Conservation (phyloP, 2,888 invertebrate species). For the Colletes collaris region DNA sequence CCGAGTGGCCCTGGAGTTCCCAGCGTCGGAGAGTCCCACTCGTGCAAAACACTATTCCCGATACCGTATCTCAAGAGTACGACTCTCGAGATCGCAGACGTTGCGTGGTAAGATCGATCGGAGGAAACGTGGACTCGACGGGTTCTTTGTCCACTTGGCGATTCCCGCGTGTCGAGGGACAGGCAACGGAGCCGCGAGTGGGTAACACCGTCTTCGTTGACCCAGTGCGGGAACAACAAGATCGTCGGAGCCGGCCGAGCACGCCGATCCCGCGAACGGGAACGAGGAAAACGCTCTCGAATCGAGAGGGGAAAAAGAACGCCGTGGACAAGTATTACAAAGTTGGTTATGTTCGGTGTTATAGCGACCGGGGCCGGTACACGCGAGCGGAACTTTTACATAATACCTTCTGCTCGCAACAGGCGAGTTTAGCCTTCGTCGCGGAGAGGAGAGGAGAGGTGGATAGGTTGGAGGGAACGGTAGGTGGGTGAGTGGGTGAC, state of each 20-base stretch:
- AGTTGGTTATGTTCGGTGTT: slow-evolving; percentile 42
- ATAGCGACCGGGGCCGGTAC: slow-evolving; percentile 25
- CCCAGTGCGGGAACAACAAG: neutral
- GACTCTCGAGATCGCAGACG: too few species aligned
- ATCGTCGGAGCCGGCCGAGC: neutral
- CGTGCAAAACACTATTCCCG: too few species aligned
- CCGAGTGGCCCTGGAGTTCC: too few species aligned
- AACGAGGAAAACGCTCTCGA: neutral
- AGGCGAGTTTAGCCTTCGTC: slow-evolving; percentile 39
- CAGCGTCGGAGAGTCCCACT: too few species aligned
- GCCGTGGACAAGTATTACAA: slow-evolving; percentile 32
- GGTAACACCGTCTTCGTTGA: neutral
- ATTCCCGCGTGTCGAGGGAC: too few species aligned
- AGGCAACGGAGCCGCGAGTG: too few species aligned
- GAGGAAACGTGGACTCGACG: too few species aligned
- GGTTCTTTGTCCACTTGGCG: too few species aligned
- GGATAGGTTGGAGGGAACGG: slow-evolving; percentile 30
- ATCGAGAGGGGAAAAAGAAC: neutral
- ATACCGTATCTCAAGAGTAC: too few species aligned
- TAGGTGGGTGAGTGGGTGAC: slow-evolving; percentile 56
- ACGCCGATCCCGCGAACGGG: neutral
- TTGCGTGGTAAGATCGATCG: too few species aligned
- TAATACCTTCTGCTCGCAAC: slow-evolving; percentile 36
- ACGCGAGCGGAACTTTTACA: slow-evolving; percentile 47
- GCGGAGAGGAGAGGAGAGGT: slow-evolving; percentile 39